Base-by-base conservation (phyloP, 2,797 vertebrate species). In the Xyrichtys novacula region DNA sequence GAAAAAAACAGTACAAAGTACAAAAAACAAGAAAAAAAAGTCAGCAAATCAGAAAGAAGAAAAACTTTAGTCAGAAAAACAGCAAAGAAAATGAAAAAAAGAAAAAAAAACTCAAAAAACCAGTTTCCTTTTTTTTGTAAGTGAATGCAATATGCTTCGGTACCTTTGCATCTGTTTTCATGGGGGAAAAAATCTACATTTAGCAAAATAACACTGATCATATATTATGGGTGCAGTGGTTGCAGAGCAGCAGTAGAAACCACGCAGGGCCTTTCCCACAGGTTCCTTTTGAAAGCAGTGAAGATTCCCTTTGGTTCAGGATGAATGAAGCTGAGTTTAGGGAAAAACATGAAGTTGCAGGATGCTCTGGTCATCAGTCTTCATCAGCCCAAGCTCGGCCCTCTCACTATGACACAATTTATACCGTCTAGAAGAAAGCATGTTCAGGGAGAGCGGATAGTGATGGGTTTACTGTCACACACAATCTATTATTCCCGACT, bases 211-310 rank as follows among this genome's bases (percentile, higher is more conserved):
- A 34, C 7, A 34, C 11, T 22, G 44, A 43, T 61, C 46, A 71
- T 50, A 7, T 19, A 52, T 65, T 65, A 44, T 59, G 28, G 29
- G 50, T 23, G n/a, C 6, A 40, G 43, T 61, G 59, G 81, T 85
- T 80, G 80, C 79, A 68, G 82, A 81, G 78, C 85, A 83, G 78
- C 80, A 59, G 53, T 57, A 47, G 65, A 67, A 57, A 39, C 32
- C 43, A 44, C 6, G 17, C 34, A 26, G n/a, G 52, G 40, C 53
- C 29, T 75, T 85, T 80, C 20, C 23, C 14, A 23, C 46, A 53
- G 29, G 7, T 66, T 68, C 25, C 34, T 71, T 7, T 58, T 66
- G 10, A 46, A 42, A 71, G 57, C 56, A 59, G 65, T 31, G 14
- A 42, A 66, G 38, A 46, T 25, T 47, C 42, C 40, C 50, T 32